Base-by-base conservation (phyloP, 1,140 invertebrate genomes). In the Diorhabda elongata region DNA sequence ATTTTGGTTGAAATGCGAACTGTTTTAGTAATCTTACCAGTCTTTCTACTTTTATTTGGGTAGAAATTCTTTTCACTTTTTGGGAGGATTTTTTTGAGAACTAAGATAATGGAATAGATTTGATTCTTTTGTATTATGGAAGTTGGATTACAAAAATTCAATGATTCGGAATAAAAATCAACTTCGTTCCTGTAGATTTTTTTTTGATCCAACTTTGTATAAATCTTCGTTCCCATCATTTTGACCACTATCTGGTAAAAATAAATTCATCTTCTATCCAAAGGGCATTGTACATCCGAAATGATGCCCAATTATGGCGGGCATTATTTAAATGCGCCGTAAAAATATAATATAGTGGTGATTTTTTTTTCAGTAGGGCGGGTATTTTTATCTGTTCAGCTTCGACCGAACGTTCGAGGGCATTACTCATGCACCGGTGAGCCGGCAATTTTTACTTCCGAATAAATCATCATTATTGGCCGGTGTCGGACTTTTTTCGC, bases 401-500 rank as follows among this genome's bases (percentile, higher is more conserved):
- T 71, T 72, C 68, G 68, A 72, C 72, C 72, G 71, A 74, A 74
- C 73, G 75, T 64, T 70, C 61, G 67, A 72, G 66, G 64, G 69
- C 76, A 77, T 77, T 77, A 76, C 71, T 77, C 76, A 77, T 76
- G 70, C 74, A 76, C 73, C 69, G 68, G 74, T 69, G 70, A 74
- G 73, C 73, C 73, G 73, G 73, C 76, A 77, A 77, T 76, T 77
- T 77, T 77, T 77, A 72, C 74, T 71, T 69, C 44, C 63, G 72
- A 76, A 77, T 77, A 76, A 77, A 77, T 77, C 74, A 77, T 77
- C 76, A 77, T 77, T 77, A 77, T 77, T 77, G 76, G 74, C 68
- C 71, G 66, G 67, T 74, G 68, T 71, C 69, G 62, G 69, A 63
- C 57, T 52, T 52, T 52, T 52, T 52, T 52, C 6, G 6, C 47